Percentiles rank a stretch among this genome's conserved stretches.
These are phyloP conservation scores for Ramphastos sulfuratus DNA, from an alignment of 2,113 vertebrate species.

Conservation along the genomic window DNA sequence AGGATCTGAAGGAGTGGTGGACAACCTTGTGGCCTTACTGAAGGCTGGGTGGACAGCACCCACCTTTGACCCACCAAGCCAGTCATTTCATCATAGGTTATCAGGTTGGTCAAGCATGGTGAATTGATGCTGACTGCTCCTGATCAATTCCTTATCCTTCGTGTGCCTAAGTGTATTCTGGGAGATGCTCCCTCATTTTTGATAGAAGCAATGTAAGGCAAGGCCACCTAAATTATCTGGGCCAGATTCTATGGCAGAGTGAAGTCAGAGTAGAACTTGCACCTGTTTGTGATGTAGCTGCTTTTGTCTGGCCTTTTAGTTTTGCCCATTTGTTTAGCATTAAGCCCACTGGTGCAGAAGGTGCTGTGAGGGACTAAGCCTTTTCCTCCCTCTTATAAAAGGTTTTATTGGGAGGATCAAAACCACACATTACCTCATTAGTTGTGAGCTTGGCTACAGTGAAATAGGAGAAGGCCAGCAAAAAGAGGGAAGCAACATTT, in stretches of 20 bases:
- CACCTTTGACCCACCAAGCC: background rate
- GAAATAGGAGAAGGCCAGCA: constrained; percentile 31
- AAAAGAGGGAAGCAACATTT: background rate
- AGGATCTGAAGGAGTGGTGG: background rate
- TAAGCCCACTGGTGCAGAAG: background rate
- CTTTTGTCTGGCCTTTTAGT: background rate
- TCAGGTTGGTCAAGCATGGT: background rate
- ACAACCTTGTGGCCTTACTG: background rate
- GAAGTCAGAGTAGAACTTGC: background rate
- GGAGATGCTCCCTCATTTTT: background rate
- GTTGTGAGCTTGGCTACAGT: constrained; percentile 13
- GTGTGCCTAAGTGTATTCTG: background rate
- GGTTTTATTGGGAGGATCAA: background rate
- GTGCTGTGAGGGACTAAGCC: background rate
- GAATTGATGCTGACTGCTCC: background rate
- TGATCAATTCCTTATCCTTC: background rate
- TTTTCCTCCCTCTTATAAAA: background rate
- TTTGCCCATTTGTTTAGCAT: background rate
- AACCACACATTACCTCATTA: constrained; percentile 19
- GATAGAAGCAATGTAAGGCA: background rate
- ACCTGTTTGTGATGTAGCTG: background rate
- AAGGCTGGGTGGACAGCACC: accelerated
- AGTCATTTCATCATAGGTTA: background rate
- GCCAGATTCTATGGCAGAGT: background rate
- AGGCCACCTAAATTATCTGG: background rate